Evolutionary conservation across 2,888 invertebrate species (phyloP).

Genomic region (Drosophila ezoana): DNA sequence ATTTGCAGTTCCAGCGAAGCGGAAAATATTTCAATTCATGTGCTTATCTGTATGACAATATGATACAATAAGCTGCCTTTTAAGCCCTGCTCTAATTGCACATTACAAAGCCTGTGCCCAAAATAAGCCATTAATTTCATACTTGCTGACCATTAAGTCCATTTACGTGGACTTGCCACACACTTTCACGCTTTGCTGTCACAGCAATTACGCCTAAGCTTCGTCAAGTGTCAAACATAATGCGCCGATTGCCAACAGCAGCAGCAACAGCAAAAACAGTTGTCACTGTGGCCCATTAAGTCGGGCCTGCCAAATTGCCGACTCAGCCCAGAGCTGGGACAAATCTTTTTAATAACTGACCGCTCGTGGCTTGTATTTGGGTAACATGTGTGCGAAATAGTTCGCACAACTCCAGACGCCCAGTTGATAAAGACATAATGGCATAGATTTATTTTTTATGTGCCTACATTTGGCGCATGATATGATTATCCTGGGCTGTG

Average conservation of each 20-base stretch:
- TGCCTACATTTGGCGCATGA: slow-evolving; percentile 67
- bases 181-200: slow-evolving; percentile 57
- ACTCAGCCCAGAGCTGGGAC: slow-evolving; percentile 48
- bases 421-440: slow-evolving; percentile 82
- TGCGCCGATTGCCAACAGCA: slow-evolving; percentile 51
- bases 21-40: slow-evolving; percentile 5
- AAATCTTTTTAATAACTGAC: slow-evolving; percentile 79
- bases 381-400: slow-evolving; percentile 78
- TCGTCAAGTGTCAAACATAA: slow-evolving; percentile 75
- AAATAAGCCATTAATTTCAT: slow-evolving; percentile 75
- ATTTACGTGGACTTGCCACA: slow-evolving; percentile 39
- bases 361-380: slow-evolving; percentile 21
- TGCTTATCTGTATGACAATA: slow-evolving; percentile 22
- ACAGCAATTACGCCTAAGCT: slow-evolving; percentile 75
- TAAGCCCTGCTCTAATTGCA: slow-evolving; percentile 52
- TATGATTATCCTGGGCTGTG: slow-evolving; percentile 61
- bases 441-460: slow-evolving; percentile 74
- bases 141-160: slow-evolving; percentile 74
- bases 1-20: not conserved
- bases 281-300: slow-evolving; percentile 69
- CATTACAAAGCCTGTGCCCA: slow-evolving; percentile 20
- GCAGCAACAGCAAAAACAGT: slow-evolving; percentile 51
- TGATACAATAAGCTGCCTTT: slow-evolving; percentile 26
- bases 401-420: slow-evolving; percentile 54
- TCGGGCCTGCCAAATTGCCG: slow-evolving; percentile 65